These are phyloP conservation scores for Narcine bancroftii DNA, from an alignment of 2,113 vertebrate genomes.

Conservation along the genomic window DNA sequence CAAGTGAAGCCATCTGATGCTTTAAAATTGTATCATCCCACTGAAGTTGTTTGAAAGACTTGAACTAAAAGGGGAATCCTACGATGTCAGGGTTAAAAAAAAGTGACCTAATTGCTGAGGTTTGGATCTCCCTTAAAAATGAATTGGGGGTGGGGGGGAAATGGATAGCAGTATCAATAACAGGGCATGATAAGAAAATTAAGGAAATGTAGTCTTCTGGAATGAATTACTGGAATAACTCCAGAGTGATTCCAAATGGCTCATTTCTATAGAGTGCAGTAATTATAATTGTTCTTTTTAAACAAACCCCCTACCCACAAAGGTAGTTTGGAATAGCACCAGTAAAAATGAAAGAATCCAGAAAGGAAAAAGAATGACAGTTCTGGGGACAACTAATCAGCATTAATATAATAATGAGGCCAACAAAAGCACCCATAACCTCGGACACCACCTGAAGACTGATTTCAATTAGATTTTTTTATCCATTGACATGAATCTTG, in stretches of 20 bases:
- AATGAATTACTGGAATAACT: background rate
- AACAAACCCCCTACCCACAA: constrained; percentile 19
- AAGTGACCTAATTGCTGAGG: constrained; percentile 12
- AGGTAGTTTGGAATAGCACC: constrained; percentile 19
- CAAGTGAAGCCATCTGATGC: background rate
- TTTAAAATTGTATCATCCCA: constrained; percentile 10
- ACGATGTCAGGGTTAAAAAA: background rate
- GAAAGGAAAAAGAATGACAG: constrained; percentile 20
- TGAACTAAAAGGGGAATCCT: background rate
- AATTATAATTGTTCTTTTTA: constrained; percentile 25
- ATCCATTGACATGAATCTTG: background rate
- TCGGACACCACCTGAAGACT: background rate
- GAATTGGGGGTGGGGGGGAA: no score
- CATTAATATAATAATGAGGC: background rate
- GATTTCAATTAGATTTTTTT: background rate
- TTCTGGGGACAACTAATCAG: background rate
- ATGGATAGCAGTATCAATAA: background rate
- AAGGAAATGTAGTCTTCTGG: background rate
- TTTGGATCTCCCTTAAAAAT: constrained; percentile 1
- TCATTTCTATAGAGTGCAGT: constrained; percentile 14
- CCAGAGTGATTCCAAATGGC: background rate
- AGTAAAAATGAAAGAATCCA: constrained; percentile 32
- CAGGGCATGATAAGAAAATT: background rate
- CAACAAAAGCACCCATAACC: background rate
- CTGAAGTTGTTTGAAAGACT: background rate